A percentile compares a stretch with the other conserved stretches of the same genome.
phyloP scores from a whole-genome alignment of 2,888 invertebrate genomes.

The Limnephilus rhombicus region DNA sequence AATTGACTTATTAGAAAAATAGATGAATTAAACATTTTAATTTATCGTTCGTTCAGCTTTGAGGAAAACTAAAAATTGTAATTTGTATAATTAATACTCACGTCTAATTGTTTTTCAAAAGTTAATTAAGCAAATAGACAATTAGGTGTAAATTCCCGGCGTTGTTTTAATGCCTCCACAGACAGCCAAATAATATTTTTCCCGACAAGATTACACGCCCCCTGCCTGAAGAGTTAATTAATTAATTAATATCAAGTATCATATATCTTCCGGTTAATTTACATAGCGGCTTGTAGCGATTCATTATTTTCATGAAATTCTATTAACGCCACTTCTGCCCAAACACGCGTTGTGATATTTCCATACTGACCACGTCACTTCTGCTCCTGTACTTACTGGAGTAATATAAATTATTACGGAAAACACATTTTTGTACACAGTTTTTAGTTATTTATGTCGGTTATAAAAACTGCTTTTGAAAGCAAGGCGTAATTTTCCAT shows the following conservation, averaged over 20 bases:
- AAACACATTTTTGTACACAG: conserved; percentile 52
- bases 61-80: not conserved
- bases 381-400: conserved; percentile 3
- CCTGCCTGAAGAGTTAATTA: conserved; percentile 40
- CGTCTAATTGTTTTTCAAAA: not conserved
- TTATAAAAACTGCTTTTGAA: conserved; percentile 55
- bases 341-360: conserved; percentile 58
- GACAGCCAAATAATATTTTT: conserved; percentile 1
- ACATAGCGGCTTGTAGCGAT: conserved; percentile 63
- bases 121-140: not conserved
- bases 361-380: conserved; percentile 40
- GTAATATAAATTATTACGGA: conserved; percentile 54
- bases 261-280: conserved; percentile 65
- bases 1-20: not conserved
- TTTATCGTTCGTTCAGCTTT: too few relatives aligned
- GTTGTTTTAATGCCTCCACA: not conserved
- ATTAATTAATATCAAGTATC: conserved; percentile 65
- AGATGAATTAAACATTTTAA: not conserved
- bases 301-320: conserved; percentile 63
- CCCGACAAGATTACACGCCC: conserved; percentile 41
- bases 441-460: conserved; percentile 60
- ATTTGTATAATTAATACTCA: not conserved
- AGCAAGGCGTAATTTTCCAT: conserved; percentile 60
- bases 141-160: not conserved
- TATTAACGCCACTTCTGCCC: conserved; percentile 61